Percentiles rank a stretch among this genome's conserved stretches.
phyloP scores from a whole-genome alignment of 2,113 vertebrate genomes.

The Puffinus mauretanicus region DNA sequence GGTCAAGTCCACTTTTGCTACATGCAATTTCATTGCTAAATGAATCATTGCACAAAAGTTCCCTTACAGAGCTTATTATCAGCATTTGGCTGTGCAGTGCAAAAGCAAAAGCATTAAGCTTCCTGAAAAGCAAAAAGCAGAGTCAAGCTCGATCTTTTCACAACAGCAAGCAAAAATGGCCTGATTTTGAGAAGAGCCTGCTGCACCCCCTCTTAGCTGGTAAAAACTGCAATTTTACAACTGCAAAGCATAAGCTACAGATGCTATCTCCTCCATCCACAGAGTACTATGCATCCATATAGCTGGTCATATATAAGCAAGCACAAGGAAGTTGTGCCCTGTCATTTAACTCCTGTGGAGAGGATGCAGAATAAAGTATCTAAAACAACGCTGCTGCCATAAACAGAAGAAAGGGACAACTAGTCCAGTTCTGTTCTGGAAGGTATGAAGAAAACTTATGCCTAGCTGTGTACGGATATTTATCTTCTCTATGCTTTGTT shows the following conservation, averaged over 20 bases:
- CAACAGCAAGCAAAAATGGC: neutral
- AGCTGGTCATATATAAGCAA: accelerated
- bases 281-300: accelerated
- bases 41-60: neutral
- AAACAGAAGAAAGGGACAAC: neutral
- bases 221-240: neutral
- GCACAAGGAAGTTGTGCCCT: neutral
- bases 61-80: neutral
- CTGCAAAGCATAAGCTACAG: neutral
- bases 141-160: neutral
- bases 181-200: neutral
- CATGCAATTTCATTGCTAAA: neutral
- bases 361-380: neutral
- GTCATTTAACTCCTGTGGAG: neutral
- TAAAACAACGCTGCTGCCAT: neutral
- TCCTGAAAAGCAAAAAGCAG: neutral
- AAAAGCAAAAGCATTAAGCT: neutral
- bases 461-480: too few species aligned
- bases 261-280: neutral
- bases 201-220: neutral
- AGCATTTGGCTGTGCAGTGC: neutral
- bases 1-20: neutral
- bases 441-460: neutral
- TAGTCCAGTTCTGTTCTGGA: neutral
- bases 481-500: neutral